Conservation (phyloP, 2,888 invertebrate species). For the Plemyria rubiginata region DNA sequence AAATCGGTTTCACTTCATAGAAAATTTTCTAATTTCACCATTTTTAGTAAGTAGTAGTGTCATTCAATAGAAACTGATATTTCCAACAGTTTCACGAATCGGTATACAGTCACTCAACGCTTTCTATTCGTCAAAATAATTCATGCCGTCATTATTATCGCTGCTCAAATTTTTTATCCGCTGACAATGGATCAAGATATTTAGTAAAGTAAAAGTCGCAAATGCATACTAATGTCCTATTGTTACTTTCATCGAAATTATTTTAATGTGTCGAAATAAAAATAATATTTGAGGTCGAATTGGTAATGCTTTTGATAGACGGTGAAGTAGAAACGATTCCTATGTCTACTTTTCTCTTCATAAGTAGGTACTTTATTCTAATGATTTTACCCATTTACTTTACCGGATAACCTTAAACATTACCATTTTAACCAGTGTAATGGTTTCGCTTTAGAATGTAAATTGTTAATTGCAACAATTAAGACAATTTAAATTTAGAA, state of each 20-base stretch:
- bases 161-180: conserved; percentile 53
- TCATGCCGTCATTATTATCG: conserved; percentile 59
- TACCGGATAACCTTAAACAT: conserved; percentile 31
- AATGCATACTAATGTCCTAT: conserved; percentile 69
- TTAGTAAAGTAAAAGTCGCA: conserved; percentile 67
- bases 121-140: conserved; percentile 65
- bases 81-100: conserved; percentile 48
- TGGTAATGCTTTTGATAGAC: conserved; percentile 44
- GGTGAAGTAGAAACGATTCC: conserved; percentile 44
- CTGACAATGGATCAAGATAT: conserved; percentile 60
- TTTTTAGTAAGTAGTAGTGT: conserved; percentile 34
- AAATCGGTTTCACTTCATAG: conserved; percentile 34
- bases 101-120: conserved; percentile 48
- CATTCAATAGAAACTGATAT: conserved; percentile 38
- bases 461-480: conserved; percentile 39
- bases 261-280: conserved; percentile 55
- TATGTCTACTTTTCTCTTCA: conserved; percentile 48
- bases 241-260: conserved; percentile 64
- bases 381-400: conserved; percentile 26
- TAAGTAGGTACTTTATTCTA: conserved; percentile 39
- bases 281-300: conserved; percentile 55
- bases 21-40: conserved; percentile 39
- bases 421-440: conserved; percentile 35
- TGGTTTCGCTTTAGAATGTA: conserved; percentile 31
- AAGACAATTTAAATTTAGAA: conserved; percentile 35